Percentiles rank a stretch among this genome's conserved stretches.
Evolutionary conservation across 2,888 invertebrate species (phyloP).

Genomic region (Eumerus sabulonum): DNA sequence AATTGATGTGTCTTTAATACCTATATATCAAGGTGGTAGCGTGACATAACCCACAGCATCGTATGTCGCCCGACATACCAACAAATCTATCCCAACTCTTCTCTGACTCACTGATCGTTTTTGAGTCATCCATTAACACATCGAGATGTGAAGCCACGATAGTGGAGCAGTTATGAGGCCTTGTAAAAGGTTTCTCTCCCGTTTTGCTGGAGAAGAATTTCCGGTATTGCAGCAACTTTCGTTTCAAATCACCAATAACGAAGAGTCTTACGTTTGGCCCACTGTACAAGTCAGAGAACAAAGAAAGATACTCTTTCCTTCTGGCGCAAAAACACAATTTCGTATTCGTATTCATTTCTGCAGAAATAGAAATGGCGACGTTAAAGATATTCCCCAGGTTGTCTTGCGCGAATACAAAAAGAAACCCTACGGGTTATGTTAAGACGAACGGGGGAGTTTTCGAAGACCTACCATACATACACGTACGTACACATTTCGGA

Average conservation of each 20-base stretch:
- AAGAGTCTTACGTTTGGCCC: constrained; percentile 57
- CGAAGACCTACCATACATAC: constrained; percentile 15
- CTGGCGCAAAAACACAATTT: too few species aligned
- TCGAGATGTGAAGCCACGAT: constrained; percentile 2
- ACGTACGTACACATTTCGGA: constrained; percentile 16
- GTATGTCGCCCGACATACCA: constrained; percentile 44
- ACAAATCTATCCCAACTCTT: constrained; percentile 12
- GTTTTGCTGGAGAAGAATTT: constrained; percentile 16
- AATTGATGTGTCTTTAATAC: too few species aligned
- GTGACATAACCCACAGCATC: constrained; percentile 47
- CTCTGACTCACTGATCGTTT: constrained; percentile 49
- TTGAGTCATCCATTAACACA: constrained; percentile 51
- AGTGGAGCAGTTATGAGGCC: constrained; percentile 1
- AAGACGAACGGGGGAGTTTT: constrained; percentile 32
- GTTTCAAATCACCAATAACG: constrained; percentile 49
- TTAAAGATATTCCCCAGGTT: constrained; percentile 33
- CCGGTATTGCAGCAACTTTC: constrained; percentile 49
- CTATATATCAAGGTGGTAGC: constrained; percentile 9
- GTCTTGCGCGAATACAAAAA: constrained; percentile 16
- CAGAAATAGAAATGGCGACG: constrained; percentile 14
- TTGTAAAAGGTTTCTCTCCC: background rate
- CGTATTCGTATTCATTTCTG: too few species aligned
- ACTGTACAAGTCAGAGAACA: constrained; percentile 25
- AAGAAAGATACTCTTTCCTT: too few species aligned
- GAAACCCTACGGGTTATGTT: constrained; percentile 43